A percentile compares a stretch with the other conserved stretches of the same genome.
Evolutionary conservation across 1,140 invertebrate genomes (phyloP).

Genomic region (Euwallacea fornicatus): DNA sequence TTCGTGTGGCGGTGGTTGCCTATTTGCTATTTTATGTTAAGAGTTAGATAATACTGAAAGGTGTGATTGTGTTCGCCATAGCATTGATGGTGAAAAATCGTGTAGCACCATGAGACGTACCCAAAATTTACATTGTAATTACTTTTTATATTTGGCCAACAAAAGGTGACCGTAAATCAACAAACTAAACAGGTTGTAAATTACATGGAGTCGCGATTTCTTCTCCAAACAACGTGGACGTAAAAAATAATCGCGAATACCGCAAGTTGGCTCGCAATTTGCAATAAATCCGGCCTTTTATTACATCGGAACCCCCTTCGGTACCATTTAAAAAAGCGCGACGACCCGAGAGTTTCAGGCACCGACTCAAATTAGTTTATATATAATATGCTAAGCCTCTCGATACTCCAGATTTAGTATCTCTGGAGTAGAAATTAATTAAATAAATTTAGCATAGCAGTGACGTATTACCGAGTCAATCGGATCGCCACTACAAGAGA

Average conservation of each 20-base stretch:
- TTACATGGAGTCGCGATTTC: constrained; percentile 20
- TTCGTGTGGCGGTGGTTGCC: too few relatives aligned
- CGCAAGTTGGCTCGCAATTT: constrained; percentile 25
- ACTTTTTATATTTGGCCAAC: constrained; percentile 14
- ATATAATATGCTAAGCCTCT: too few relatives aligned
- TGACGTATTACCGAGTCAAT: neutral
- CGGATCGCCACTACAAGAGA: neutral
- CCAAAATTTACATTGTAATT: constrained; percentile 13
- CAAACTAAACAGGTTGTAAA: constrained; percentile 28
- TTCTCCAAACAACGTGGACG: constrained; percentile 23
- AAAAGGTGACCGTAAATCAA: constrained; percentile 27
- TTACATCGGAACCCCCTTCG: constrained; percentile 29
- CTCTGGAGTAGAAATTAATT: too few relatives aligned
- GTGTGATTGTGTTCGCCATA: too few relatives aligned
- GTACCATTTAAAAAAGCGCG: constrained; percentile 19
- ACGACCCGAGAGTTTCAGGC: constrained; percentile 12
- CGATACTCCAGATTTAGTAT: too few relatives aligned
- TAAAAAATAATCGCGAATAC: constrained; percentile 27
- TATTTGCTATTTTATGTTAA: too few relatives aligned
- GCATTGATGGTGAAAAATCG: too few relatives aligned
- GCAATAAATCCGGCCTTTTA: constrained; percentile 33
- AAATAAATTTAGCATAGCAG: neutral
- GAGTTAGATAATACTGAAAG: too few relatives aligned
- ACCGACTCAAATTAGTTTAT: neutral
- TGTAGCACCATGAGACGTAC: too few relatives aligned